Percentiles rank a stretch among this genome's conserved stretches.
These are phyloP conservation scores for Drosophila tanythrix DNA, from an alignment of 2,888 invertebrate genomes.

Conservation along the genomic window DNA sequence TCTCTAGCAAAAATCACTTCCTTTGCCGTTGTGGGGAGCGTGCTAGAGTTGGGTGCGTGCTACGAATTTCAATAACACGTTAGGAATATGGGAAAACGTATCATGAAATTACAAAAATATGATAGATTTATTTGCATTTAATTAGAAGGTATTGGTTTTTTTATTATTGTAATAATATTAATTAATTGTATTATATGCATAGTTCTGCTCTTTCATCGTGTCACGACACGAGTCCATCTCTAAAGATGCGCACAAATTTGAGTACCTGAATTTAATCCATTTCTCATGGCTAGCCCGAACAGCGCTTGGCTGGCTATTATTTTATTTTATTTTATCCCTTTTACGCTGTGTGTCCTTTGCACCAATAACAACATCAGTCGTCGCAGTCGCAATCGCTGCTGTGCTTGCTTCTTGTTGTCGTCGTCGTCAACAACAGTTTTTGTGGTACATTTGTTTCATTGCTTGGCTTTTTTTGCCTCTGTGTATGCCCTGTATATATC, in stretches of 20 bases:
- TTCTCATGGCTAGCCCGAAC: constrained; percentile 48
- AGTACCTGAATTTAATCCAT: constrained; percentile 75
- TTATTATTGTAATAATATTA: background rate
- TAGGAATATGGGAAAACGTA: background rate
- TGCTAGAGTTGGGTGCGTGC: background rate
- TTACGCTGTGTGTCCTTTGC: constrained; percentile 65
- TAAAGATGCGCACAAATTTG: constrained; percentile 40
- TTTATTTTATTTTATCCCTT: constrained; percentile 77
- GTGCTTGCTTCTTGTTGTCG: constrained; percentile 56
- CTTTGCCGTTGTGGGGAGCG: constrained; percentile 7
- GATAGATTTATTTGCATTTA: background rate
- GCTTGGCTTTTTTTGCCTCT: constrained; percentile 65
- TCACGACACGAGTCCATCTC: background rate
- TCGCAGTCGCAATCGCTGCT: constrained; percentile 28
- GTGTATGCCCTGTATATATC: constrained; percentile 59
- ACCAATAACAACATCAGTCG: constrained; percentile 49
- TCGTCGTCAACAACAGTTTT: constrained; percentile 67
- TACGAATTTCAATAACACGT: background rate
- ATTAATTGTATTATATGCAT: background rate
- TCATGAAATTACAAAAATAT: background rate
- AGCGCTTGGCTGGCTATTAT: constrained; percentile 65
- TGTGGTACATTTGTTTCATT: constrained; percentile 80
- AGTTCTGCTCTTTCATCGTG: background rate
- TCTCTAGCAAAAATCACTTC: constrained; percentile 9
- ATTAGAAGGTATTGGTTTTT: background rate